Evolutionary conservation across 2,888 invertebrate species (phyloP).

Genomic region (Andrena flavipes): DNA sequence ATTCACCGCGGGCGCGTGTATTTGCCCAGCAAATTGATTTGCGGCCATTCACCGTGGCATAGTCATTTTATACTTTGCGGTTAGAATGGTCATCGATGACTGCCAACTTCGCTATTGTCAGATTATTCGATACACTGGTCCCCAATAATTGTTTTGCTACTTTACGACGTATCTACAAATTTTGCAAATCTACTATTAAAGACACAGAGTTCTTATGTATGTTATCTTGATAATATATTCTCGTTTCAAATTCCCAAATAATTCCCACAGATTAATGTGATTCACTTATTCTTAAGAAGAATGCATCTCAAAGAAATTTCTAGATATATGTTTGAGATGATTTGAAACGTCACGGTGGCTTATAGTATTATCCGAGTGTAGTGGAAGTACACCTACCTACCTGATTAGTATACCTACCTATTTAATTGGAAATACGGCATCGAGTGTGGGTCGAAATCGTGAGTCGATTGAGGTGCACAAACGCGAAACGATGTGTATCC

Average conservation of each 20-base stretch:
- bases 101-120: neutral
- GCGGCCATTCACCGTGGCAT: neutral
- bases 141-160: neutral
- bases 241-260: no score
- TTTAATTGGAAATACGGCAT: neutral
- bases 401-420: neutral
- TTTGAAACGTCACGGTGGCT: neutral
- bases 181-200: no score
- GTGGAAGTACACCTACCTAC: neutral
- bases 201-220: no score
- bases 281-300: no score
- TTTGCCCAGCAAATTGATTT: slow-evolving; percentile 22
- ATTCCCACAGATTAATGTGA: no score
- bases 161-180: no score
- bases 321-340: neutral
- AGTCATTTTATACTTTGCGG: neutral
- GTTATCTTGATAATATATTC: no score
- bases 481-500: neutral
- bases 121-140: neutral
- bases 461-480: neutral
- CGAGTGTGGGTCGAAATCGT: neutral
- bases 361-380: neutral
- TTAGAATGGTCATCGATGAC: neutral
- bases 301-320: no score
- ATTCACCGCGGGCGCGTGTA: neutral